Evolutionary conservation across 2,797 vertebrate genomes (phyloP).

Genomic region (Pygocentrus nattereri): DNA sequence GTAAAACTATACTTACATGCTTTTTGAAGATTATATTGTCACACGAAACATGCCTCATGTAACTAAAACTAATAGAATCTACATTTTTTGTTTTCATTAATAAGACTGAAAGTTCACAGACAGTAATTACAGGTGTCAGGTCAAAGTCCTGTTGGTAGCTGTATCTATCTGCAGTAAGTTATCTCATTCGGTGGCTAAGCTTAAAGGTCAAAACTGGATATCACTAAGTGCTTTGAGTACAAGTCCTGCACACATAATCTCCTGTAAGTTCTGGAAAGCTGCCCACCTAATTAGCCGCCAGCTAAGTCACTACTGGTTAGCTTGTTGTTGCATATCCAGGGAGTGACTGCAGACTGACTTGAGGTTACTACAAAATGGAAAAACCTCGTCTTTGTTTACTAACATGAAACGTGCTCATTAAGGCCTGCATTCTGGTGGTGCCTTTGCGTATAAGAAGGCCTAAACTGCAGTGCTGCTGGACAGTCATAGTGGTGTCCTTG

Average conservation of each 20-base stretch:
- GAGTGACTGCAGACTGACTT: neutral
- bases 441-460: slow-evolving; percentile 12
- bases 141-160: neutral
- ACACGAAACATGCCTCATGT: no score
- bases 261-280: slow-evolving; percentile 31
- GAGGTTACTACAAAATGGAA: neutral
- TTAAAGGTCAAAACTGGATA: slow-evolving; percentile 16
- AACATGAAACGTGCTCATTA: neutral
- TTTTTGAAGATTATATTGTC: no score
- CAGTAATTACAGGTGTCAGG: slow-evolving; percentile 1
- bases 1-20: no score
- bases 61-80: no score
- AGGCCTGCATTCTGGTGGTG: slow-evolving; percentile 19
- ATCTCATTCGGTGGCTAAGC: neutral
- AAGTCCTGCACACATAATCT: slow-evolving; percentile 18
- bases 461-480: slow-evolving; percentile 35
- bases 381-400: neutral
- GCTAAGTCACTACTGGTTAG: slow-evolving; percentile 14
- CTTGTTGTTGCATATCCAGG: neutral
- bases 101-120: neutral
- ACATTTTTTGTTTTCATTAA: neutral
- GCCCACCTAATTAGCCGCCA: slow-evolving; percentile 28
- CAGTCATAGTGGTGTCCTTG: slow-evolving; percentile 43
- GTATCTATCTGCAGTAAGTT: neutral
- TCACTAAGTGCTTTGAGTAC: slow-evolving; percentile 10